phyloP scores from a whole-genome alignment of 2,888 invertebrate genomes.

The Amorpha juglandis region DNA sequence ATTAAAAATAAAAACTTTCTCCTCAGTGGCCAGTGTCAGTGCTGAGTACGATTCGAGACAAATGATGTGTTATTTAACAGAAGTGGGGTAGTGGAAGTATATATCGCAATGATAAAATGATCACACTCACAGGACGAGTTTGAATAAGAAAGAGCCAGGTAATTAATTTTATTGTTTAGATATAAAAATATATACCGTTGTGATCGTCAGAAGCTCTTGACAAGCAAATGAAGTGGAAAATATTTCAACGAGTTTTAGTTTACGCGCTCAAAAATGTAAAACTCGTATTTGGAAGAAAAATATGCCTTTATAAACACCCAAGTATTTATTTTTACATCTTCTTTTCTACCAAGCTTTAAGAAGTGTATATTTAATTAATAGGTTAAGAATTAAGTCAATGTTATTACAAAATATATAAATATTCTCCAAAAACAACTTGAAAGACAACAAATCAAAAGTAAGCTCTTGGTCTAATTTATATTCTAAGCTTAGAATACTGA shows the following conservation, averaged over 20 bases:
- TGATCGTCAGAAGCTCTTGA: background rate
- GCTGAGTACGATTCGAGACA: slow-evolving; percentile 48
- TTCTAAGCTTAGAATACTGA: background rate
- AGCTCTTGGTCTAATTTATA: background rate
- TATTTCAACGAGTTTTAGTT: background rate
- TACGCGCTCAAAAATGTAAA: slow-evolving; percentile 9
- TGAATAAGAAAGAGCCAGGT: slow-evolving; percentile 63
- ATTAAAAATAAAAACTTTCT: slow-evolving; percentile 37
- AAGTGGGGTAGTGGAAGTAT: slow-evolving; percentile 58
- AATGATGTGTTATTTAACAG: slow-evolving; percentile 67
- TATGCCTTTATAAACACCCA: background rate
- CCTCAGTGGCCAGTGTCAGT: slow-evolving; percentile 38
- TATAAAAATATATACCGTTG: background rate
- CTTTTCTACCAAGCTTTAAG: too few species aligned
- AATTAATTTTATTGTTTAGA: slow-evolving; percentile 31
- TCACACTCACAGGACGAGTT: slow-evolving; percentile 44
- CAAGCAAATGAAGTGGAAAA: slow-evolving; percentile 3
- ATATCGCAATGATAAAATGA: slow-evolving; percentile 61
- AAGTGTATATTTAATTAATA: too few species aligned
- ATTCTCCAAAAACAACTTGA: background rate
- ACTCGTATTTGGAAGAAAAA: background rate
- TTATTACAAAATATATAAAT: background rate
- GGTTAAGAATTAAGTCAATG: background rate
- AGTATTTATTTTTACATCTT: too few species aligned
- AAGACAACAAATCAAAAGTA: too few species aligned